Conservation (phyloP, 2,888 invertebrate species). For the Siphonodentalium dalli region DNA sequence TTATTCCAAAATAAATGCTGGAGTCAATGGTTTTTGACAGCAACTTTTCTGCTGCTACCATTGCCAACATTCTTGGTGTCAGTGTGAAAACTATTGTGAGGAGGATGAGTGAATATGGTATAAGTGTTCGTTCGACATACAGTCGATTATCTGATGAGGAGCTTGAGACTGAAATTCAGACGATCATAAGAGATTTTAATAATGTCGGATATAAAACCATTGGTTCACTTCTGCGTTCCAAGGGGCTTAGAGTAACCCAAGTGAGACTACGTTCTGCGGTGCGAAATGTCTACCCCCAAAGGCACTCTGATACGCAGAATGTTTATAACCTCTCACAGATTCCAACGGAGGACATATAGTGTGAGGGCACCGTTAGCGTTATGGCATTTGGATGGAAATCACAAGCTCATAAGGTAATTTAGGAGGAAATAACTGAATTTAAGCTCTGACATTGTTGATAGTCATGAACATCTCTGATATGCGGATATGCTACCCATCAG, state of each 20-base stretch:
- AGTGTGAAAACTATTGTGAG: constrained; percentile 11
- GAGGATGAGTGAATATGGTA: constrained; percentile 1
- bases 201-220: constrained; percentile 10
- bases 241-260: constrained; percentile 9
- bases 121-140: constrained; percentile 3
- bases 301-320: constrained; percentile 15
- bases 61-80: constrained; percentile 13
- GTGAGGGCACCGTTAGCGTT: constrained; percentile 9
- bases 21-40: constrained; percentile 5
- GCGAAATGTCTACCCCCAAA: constrained; percentile 2
- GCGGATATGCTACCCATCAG: no score
- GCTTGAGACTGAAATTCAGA: constrained; percentile 9
- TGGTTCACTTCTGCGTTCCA: neutral
- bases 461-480: no score
- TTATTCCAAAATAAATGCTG: constrained; percentile 6
- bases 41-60: constrained; percentile 5
- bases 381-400: constrained; percentile 24
- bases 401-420: constrained; percentile 21
- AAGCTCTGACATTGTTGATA: no score
- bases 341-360: constrained; percentile 13
- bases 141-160: constrained; percentile 8
- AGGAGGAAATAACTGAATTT: no score
- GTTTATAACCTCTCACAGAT: constrained; percentile 4
- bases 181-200: constrained; percentile 5
- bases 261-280: constrained; percentile 9